Conservation (phyloP, 2,113 vertebrate genomes). For the Cavia aperea region DNA sequence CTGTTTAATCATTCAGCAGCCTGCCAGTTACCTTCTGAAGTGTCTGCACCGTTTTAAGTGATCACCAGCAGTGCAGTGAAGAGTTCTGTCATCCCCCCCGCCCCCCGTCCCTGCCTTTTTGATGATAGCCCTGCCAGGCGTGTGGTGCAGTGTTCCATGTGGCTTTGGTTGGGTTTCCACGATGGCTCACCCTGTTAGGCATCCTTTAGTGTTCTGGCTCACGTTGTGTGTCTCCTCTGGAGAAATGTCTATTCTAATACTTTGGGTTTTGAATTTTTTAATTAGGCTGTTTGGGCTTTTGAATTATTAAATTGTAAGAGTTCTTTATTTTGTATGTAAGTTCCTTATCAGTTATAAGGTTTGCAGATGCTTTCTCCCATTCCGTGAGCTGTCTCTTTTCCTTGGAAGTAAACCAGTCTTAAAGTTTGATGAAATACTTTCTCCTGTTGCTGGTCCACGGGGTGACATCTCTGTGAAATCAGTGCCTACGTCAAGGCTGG, state of each 20-base stretch:
- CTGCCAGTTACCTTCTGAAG: neutral
- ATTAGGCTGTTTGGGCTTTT: neutral
- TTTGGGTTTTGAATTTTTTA: conserved; percentile 21
- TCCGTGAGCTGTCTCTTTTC: neutral
- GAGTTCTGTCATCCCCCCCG: neutral
- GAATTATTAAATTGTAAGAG: neutral
- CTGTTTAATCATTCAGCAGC: neutral
- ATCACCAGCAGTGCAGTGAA: neutral
- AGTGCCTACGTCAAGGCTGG: neutral
- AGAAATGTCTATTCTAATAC: neutral
- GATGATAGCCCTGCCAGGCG: neutral
- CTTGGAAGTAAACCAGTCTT: neutral
- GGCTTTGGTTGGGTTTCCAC: neutral
- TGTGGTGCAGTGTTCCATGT: neutral
- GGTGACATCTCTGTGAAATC: neutral
- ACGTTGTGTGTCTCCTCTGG: neutral
- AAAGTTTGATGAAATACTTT: neutral
- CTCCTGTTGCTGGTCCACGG: neutral
- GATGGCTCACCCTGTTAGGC: neutral
- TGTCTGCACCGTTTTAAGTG: neutral
- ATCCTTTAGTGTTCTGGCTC: neutral
- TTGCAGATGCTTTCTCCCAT: conserved; percentile 1
- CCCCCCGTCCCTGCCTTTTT: neutral
- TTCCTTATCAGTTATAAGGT: neutral
- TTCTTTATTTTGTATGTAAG: neutral